Percentiles rank a stretch among this genome's conserved stretches.
phyloP scores from a whole-genome alignment of 2,797 vertebrate species.

The Cynodonichthys magdalenae region DNA sequence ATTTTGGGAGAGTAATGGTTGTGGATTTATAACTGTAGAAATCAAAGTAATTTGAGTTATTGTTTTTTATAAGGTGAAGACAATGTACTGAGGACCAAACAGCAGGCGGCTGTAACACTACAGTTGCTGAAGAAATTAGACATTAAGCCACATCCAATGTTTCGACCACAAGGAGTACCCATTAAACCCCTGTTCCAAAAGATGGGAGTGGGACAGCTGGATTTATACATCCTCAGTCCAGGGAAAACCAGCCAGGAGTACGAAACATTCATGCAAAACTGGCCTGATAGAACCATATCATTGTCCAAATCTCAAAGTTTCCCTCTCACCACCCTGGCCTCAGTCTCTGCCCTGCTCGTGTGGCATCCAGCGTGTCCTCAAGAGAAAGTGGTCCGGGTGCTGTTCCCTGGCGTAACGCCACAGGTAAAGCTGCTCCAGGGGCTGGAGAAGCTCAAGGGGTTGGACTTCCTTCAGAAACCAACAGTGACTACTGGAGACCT shows the following conservation, averaged over 20 bases:
- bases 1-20: too few relatives aligned
- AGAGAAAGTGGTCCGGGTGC: slow-evolving; percentile 92
- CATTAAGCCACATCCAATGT: slow-evolving; percentile 84
- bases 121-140: slow-evolving; percentile 85
- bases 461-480: slow-evolving; percentile 86
- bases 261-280: slow-evolving; percentile 85
- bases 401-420: slow-evolving; percentile 92
- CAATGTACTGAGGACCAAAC: slow-evolving; percentile 71
- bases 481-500: slow-evolving; percentile 76
- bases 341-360: slow-evolving; percentile 88
- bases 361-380: slow-evolving; percentile 90
- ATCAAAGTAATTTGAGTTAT: slow-evolving; percentile 1
- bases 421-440: slow-evolving; percentile 90
- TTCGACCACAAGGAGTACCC: slow-evolving; percentile 69
- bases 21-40: not conserved
- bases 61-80: slow-evolving; percentile 55
- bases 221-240: slow-evolving; percentile 91
- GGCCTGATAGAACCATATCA: slow-evolving; percentile 70
- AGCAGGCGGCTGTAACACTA: slow-evolving; percentile 85
- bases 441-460: slow-evolving; percentile 88
- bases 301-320: slow-evolving; percentile 52
- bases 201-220: slow-evolving; percentile 94
- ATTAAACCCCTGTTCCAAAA: slow-evolving; percentile 93
- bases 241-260: slow-evolving; percentile 87
- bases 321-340: slow-evolving; percentile 82